Evolutionary conservation across 2,113 vertebrate genomes (phyloP).

Genomic region (Phyllopteryx taeniolatus): DNA sequence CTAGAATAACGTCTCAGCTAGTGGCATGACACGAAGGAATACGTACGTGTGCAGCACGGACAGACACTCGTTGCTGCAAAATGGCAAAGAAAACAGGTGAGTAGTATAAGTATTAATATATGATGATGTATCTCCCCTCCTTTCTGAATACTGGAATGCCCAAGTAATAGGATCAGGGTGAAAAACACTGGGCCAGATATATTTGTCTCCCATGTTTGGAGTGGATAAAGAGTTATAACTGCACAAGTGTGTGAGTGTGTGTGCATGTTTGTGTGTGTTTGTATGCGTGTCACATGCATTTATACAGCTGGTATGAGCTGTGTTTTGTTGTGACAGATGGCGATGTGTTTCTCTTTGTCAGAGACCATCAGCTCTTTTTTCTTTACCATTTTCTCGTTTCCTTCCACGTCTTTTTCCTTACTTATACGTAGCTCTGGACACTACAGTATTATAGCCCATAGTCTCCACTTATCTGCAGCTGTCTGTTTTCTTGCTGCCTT

Average conservation of each 20-base stretch:
- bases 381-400: background rate
- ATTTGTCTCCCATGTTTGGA: constrained; percentile 28
- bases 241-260: constrained; percentile 3
- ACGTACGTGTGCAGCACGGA: constrained; percentile 86
- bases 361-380: background rate
- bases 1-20: constrained; percentile 83
- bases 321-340: constrained; percentile 53
- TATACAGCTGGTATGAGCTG: constrained; percentile 9
- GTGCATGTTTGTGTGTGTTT: background rate
- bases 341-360: constrained; percentile 28
- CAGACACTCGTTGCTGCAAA: constrained; percentile 80
- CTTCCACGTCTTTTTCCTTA: background rate
- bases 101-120: background rate
- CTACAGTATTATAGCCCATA: background rate
- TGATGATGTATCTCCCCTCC: background rate
- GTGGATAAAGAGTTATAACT: constrained; percentile 24
- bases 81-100: constrained; percentile 90
- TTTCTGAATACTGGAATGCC: background rate
- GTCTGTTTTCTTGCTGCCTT: background rate
- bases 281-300: too few relatives aligned
- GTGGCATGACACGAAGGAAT: constrained; percentile 87
- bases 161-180: background rate
- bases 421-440: background rate
- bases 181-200: background rate
- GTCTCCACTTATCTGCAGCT: background rate